These are phyloP conservation scores for Emmelina monodactyla DNA, from an alignment of 2,888 invertebrate genomes.

Conservation along the genomic window DNA sequence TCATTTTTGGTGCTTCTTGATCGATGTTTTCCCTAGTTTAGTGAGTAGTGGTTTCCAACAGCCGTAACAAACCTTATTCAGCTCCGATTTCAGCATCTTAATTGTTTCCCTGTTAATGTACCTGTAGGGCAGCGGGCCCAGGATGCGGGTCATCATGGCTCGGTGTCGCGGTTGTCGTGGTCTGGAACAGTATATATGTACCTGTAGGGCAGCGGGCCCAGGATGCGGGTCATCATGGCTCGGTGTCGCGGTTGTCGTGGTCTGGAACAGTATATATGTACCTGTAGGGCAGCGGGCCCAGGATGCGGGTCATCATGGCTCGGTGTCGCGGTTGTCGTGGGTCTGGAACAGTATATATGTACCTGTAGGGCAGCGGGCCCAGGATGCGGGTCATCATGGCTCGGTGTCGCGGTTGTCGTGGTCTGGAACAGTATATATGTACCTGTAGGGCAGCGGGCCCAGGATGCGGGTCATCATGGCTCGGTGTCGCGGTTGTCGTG, in stretches of 20 bases:
- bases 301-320: slow-evolving; percentile 99
- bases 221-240: slow-evolving; percentile 99
- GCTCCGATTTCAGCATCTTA: no score
- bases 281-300: slow-evolving; percentile 96
- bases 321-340: slow-evolving; percentile 99
- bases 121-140: slow-evolving; percentile 96
- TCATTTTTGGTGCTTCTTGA: no score
- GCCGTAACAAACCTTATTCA: no score
- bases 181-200: slow-evolving; percentile 94
- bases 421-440: slow-evolving; percentile 95
- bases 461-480: slow-evolving; percentile 99
- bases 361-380: slow-evolving; percentile 96
- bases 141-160: slow-evolving; percentile 99
- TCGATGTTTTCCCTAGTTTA: no score
- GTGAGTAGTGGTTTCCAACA: no score
- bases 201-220: slow-evolving; percentile 96
- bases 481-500: slow-evolving; percentile 99
- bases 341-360: slow-evolving; percentile 95
- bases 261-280: slow-evolving; percentile 94
- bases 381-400: slow-evolving; percentile 99
- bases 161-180: slow-evolving; percentile 99
- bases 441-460: slow-evolving; percentile 96
- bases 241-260: slow-evolving; percentile 99
- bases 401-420: slow-evolving; percentile 99
- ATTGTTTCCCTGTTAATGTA: no score